phyloP scores from a whole-genome alignment of 2,888 invertebrate genomes.

The Blera fallax region DNA sequence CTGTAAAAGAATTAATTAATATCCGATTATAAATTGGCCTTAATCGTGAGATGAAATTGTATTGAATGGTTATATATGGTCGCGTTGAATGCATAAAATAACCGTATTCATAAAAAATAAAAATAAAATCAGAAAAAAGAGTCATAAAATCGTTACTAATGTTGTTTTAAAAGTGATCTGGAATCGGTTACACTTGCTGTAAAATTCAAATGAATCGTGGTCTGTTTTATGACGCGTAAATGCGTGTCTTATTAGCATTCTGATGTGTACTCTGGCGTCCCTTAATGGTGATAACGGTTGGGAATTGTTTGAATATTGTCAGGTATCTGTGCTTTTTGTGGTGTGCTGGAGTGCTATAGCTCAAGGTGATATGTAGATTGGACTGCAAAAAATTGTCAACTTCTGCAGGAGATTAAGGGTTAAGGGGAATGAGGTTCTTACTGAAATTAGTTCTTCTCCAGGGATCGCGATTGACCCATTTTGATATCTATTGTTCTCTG shows the following conservation, averaged over 20 bases:
- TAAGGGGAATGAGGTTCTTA: too few species aligned
- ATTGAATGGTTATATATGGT: not conserved
- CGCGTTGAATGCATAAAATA: constrained; percentile 4
- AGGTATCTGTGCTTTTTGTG: too few species aligned
- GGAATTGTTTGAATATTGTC: too few species aligned
- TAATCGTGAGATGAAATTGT: constrained; percentile 38
- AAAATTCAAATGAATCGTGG: not conserved
- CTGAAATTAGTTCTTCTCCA: too few species aligned
- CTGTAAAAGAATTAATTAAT: constrained; percentile 25
- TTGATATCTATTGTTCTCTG: too few species aligned
- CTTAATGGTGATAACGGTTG: too few species aligned
- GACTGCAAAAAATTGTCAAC: too few species aligned
- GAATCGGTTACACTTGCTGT: not conserved
- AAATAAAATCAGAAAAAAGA: not conserved
- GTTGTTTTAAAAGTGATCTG: not conserved
- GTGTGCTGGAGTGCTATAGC: too few species aligned
- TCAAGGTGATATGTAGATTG: too few species aligned
- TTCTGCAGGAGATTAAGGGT: too few species aligned
- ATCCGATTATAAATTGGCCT: constrained; percentile 46
- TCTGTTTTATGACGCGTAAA: not conserved
- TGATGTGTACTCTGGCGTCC: not conserved
- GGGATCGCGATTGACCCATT: too few species aligned
- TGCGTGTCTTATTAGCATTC: not conserved
- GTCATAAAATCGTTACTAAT: not conserved
- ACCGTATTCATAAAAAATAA: not conserved